Base-by-base conservation (phyloP, 1,140 invertebrate genomes). In the Lerema accius region DNA sequence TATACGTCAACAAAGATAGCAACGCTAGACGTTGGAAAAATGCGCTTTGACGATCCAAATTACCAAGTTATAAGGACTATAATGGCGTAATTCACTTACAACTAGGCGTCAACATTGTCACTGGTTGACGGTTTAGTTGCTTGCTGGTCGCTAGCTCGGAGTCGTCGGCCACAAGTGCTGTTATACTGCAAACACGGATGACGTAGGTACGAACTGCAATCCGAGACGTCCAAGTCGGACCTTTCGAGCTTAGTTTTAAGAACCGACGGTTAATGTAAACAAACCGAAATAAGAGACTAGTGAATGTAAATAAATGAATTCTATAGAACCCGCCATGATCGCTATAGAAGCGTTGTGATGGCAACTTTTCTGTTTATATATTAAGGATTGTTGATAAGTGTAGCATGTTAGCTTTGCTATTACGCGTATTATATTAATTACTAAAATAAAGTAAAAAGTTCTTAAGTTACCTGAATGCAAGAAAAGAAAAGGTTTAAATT, bases 241-340 rank as follows among this genome's bases (percentile, higher is more conserved):
- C 39, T 19, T 53, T 53, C 35, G 50, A 40, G n/a, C 23, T 55
- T 58, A 62, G 58, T 74, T 76, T 68, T 64, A 23, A 70, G 76
- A 71, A 76, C 63, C 59, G 39, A 55, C 48, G 40, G 58, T 65
- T 45, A 75, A 43, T 66, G 65, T 79, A 79, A 76, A 76, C 66
- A 62, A 55, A 63, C 62, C 45, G 55, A 40, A 64, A 59, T 59
- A 59, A 40, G 45, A 62, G 46, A 45, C 58, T 32, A 58, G n/a
- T n/a, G n/a, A n/a, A 62, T 53, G 51, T 65, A 63, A 39, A 63
- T 45, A 63, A 23, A 56, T 7, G 17, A 46, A n/a, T 59, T 59
- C 40, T 45, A 59, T 40, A 46, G 26, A 53, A 46, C 11, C 26
- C n/a, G n/a, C n/a, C n/a, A n/a, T n/a, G n/a, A n/a, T n/a, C n/a